Evolutionary conservation across 2,797 vertebrate species (phyloP), one percentile per base, ranked within the genome.

Genomic region (Forpus xanthops): DNA sequence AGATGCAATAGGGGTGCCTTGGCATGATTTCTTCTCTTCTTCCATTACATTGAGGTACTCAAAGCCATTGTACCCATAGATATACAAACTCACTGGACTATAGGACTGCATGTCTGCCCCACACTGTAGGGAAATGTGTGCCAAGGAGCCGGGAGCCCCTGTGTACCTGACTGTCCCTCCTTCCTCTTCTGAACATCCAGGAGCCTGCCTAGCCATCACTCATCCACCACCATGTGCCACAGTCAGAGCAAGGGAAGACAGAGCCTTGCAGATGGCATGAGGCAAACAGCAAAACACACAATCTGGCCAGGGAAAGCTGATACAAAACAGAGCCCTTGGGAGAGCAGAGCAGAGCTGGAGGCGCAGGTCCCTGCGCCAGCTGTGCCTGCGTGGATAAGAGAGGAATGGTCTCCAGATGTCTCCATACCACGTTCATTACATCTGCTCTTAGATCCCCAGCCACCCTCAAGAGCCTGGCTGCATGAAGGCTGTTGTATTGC

Each of bases 361-460:
- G 28, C 8, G 44, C 62, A 62, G 81, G 61, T 71, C 47, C 60
- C 47, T 52, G 65, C 39, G 5, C 52, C 18, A 12, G 35, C 39
- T 30, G 6, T 17, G 21, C 12, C 27, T 23, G 33, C 8, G 31
- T 37, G 61, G 13, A 2, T 11, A 11, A 35, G 41, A 45, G 15
- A 39, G 49, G 28, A 52, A 41, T 1, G 20, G n/a, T 30, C 45
- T 39, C 58, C 33, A 44, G 66, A 53, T 37, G 49, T 14, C 27
- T 74, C 49, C 35, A 42, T 2, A 23, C 20, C 35, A 35, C 5
- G 0, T 11, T 33, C 23, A 11, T 52, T 21, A 5, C 6, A 0
- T 11, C 17, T 37, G 28, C 30, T 49, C 79, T 37, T 35, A 10
- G 44, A 21, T 68, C 44, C n/a, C 33, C 62, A 53, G 64, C 15